These are phyloP conservation scores for Polypedilum pembai DNA, from an alignment of 1,140 invertebrate genomes.

Conservation along the genomic window DNA sequence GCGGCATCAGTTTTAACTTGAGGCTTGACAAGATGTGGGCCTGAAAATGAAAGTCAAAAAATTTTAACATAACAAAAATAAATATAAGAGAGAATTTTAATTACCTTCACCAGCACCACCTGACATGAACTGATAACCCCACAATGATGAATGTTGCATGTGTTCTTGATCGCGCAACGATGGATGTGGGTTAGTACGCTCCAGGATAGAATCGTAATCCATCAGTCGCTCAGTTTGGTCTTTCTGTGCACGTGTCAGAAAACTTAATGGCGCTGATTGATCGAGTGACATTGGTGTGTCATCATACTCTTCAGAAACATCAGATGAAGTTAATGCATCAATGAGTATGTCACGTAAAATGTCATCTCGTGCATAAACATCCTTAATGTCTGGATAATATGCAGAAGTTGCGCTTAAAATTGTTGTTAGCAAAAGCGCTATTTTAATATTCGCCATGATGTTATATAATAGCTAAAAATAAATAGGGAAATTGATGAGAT, in stretches of 20 bases:
- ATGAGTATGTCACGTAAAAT: not conserved
- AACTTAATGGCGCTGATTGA: not conserved
- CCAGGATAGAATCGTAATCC: conserved; percentile 50
- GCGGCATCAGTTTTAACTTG: conserved; percentile 85
- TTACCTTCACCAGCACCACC: conserved; percentile 70
- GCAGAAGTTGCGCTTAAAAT: not conserved
- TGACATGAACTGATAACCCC: conserved; percentile 71
- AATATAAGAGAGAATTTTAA: conserved; percentile 29
- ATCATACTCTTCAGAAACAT: conserved; percentile 10
- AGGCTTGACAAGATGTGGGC: conserved; percentile 53
- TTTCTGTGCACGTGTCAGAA: not conserved
- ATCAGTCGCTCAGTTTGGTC: not conserved
- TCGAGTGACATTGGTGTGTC: not conserved
- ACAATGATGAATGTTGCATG: conserved; percentile 77
- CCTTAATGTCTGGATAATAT: conserved; percentile 10
- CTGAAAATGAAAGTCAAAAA: conserved; percentile 30
- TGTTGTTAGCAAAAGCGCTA: not conserved
- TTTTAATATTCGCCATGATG: not conserved
- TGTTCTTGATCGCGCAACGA: conserved; percentile 84
- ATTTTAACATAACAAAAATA: not conserved
- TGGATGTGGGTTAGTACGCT: conserved; percentile 52
- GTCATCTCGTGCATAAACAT: not conserved
- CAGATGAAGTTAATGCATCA: not conserved
- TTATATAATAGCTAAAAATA: not conserved
- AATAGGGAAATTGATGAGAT: no score